Evolutionary conservation across 2,113 vertebrate genomes (phyloP).

Genomic region (Aphyosemion australe): DNA sequence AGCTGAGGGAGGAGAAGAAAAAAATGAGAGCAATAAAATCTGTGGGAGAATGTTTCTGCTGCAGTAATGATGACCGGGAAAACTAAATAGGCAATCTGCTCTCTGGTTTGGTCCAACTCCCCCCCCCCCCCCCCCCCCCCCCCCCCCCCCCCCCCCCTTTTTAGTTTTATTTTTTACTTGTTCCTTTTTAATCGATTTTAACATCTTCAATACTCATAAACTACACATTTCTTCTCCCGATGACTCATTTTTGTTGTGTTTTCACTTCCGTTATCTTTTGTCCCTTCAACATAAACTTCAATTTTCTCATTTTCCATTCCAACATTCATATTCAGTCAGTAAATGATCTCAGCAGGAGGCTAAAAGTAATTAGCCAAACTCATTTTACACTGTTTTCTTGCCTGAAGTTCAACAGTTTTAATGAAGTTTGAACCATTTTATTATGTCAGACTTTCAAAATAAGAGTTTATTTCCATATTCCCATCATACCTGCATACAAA

Average conservation of each 20-base stretch:
- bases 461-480: not conserved
- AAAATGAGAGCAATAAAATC: slow-evolving; percentile 37
- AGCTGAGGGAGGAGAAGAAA: slow-evolving; percentile 2
- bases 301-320: not conserved
- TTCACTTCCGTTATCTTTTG: not conserved
- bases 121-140: slow-evolving; percentile 7
- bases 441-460: not conserved
- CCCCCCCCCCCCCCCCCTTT: not conserved
- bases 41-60: slow-evolving; percentile 37
- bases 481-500: not conserved
- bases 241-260: not conserved
- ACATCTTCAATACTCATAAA: no score
- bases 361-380: not conserved
- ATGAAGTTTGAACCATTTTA: not conserved
- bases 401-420: not conserved
- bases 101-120: slow-evolving; percentile 45
- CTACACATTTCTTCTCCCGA: no score
- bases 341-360: not conserved
- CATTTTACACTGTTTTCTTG: not conserved
- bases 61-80: slow-evolving; percentile 68
- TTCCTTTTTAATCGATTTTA: no score
- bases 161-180: no score
- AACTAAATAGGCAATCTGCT: slow-evolving; percentile 75
- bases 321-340: not conserved
- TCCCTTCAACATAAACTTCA: not conserved